These are phyloP conservation scores for Pollachius pollachius DNA, from an alignment of 2,113 vertebrate species.

Conservation along the genomic window DNA sequence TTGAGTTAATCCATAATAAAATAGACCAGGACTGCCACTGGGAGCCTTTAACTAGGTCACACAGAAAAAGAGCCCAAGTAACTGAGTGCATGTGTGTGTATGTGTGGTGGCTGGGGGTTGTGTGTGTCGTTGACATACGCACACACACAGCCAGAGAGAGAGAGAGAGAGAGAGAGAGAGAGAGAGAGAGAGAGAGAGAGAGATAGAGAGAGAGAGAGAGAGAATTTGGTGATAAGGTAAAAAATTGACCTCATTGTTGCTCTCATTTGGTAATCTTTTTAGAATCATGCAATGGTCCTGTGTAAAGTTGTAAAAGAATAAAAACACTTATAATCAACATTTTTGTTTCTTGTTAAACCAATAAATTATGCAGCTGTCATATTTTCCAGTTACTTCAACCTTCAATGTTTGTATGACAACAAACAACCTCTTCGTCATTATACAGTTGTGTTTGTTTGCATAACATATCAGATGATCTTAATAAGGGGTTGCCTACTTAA, in stretches of 20 bases:
- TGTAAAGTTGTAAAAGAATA: no score
- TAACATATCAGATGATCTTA: no score
- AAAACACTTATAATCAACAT: not conserved
- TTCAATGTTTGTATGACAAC: no score
- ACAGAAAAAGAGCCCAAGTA: conserved; percentile 26
- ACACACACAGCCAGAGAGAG: not conserved
- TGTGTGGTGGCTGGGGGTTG: conserved; percentile 10
- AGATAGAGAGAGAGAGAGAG: not conserved
- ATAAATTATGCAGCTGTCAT: no score
- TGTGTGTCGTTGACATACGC: not conserved
- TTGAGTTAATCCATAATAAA: conserved; percentile 65
- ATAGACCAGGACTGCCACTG: conserved; percentile 54
- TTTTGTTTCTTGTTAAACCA: conserved; percentile 1
- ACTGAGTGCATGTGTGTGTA: conserved; percentile 19
- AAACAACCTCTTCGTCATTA: no score
- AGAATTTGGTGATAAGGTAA: conserved; percentile 40
- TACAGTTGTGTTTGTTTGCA: no score
- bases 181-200: not conserved
- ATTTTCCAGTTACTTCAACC: no score
- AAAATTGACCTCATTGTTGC: conserved; percentile 54
- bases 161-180: conserved; percentile 23
- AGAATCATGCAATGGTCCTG: conserved; percentile 16
- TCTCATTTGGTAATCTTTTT: conserved; percentile 45
- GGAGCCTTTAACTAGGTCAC: conserved; percentile 70
- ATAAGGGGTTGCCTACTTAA: no score